These are phyloP conservation scores for Haemorhous mexicanus DNA, from an alignment of 2,113 vertebrate genomes.

Conservation along the genomic window DNA sequence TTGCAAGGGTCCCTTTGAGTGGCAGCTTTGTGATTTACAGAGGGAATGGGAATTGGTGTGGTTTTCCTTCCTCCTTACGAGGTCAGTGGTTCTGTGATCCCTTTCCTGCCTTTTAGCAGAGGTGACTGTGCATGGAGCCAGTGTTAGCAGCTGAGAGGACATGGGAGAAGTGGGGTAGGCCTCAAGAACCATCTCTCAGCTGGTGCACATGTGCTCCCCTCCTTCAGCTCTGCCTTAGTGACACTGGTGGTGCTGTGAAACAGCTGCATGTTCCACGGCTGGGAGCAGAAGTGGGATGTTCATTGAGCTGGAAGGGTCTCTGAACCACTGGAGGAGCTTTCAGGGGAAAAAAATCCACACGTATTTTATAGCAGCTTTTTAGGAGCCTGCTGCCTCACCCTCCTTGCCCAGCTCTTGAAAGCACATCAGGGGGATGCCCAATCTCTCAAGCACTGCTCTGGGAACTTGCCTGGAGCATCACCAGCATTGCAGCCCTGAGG, in stretches of 20 bases:
- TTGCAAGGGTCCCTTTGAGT: background rate
- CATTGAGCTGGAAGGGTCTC: background rate
- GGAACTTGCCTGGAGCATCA: background rate
- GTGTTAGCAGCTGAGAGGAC: background rate
- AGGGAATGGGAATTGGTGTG: background rate
- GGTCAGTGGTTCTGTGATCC: background rate
- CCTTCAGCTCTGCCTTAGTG: background rate
- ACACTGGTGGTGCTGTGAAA: background rate
- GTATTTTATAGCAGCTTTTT: background rate
- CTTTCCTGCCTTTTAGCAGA: background rate
- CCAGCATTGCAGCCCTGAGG: background rate
- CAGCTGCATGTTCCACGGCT: background rate
- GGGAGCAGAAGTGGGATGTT: background rate
- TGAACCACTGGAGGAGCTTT: background rate
- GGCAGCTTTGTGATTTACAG: background rate
- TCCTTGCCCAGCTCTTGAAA: background rate
- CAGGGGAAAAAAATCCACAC: background rate
- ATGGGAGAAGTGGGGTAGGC: background rate
- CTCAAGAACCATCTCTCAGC: background rate
- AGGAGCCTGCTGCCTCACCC: background rate
- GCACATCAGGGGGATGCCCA: background rate
- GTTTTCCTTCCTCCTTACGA: rapidly evolving
- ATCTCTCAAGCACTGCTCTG: background rate
- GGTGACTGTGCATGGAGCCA: background rate
- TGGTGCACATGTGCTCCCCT: background rate